Percentiles rank a stretch among this genome's conserved stretches.
These are phyloP conservation scores for Melanotaenia duboulayi DNA, from an alignment of 2,113 vertebrate species.

Conservation along the genomic window DNA sequence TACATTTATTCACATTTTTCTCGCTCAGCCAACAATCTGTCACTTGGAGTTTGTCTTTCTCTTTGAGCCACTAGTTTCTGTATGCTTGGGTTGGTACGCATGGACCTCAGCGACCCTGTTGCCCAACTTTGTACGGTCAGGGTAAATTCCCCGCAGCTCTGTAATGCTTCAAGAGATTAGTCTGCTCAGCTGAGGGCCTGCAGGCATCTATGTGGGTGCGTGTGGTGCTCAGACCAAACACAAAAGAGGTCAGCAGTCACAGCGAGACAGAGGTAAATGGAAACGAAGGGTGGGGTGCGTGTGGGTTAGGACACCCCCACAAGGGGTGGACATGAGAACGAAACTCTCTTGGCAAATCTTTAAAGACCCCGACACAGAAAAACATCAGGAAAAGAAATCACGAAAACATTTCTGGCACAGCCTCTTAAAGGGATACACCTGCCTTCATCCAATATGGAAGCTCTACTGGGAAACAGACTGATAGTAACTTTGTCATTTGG, in stretches of 20 bases:
- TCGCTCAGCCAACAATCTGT: slow-evolving; percentile 14
- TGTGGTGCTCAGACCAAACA: slow-evolving; percentile 36
- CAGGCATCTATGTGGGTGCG: slow-evolving; percentile 32
- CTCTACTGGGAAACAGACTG: too few relatives aligned
- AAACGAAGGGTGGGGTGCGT: slow-evolving; percentile 14
- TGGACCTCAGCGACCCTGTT: slow-evolving; percentile 47
- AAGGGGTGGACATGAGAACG: slow-evolving; percentile 6
- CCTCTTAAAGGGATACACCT: too few relatives aligned
- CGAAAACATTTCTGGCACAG: too few relatives aligned
- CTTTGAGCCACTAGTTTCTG: slow-evolving; percentile 46
- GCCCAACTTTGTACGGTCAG: slow-evolving; percentile 58
- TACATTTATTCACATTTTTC: too few relatives aligned
- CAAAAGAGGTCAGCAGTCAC: slow-evolving; percentile 66
- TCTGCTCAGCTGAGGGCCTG: slow-evolving; percentile 69
- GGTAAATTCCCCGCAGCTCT: slow-evolving; percentile 70
- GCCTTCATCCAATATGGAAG: too few relatives aligned
- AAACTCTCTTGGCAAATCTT: neutral
- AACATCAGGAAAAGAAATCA: too few relatives aligned
- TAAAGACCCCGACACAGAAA: neutral
- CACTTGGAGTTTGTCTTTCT: slow-evolving; percentile 26
- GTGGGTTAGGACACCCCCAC: neutral
- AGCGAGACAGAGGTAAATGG: slow-evolving; percentile 8
- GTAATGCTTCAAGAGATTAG: slow-evolving; percentile 75
- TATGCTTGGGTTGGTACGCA: slow-evolving; percentile 18
- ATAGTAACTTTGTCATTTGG: neutral